phyloP scores from a whole-genome alignment of 37 sponge, comb jelly and placozoan genomes.

The Oopsacas minuta region DNA sequence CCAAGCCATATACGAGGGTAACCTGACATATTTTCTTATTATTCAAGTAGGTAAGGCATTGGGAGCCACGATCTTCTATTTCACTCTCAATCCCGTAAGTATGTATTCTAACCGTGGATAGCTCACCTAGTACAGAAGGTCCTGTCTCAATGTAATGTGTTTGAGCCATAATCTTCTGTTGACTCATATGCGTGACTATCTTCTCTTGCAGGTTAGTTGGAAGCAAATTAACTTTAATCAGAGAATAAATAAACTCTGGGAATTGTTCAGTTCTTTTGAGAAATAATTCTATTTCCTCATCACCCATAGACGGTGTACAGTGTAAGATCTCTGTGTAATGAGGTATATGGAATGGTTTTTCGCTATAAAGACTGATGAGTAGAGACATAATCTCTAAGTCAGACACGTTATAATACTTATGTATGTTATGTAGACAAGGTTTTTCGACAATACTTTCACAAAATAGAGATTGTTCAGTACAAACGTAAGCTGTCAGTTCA shows the following conservation, averaged over 20 bases:
- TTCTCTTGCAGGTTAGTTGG: constrained; percentile 13
- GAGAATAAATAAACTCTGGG: background rate
- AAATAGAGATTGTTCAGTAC: background rate
- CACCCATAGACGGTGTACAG: background rate
- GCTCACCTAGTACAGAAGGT: constrained; percentile 52
- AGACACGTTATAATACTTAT: constrained; percentile 11
- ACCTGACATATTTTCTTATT: background rate
- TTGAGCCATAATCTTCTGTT: background rate
- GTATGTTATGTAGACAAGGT: background rate
- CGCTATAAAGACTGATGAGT: background rate
- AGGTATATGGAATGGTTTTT: background rate
- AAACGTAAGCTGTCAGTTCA: background rate
- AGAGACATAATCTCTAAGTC: constrained; percentile 11
- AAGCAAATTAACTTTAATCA: background rate
- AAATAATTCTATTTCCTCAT: constrained; percentile 12
- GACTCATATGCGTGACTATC: background rate
- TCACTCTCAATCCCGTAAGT: background rate
- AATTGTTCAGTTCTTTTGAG: constrained; percentile 12
- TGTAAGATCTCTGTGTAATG: background rate
- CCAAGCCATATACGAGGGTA: background rate
- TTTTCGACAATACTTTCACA: background rate
- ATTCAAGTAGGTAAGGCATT: background rate
- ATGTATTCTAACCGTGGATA: constrained; percentile 48
- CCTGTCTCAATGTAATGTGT: constrained; percentile 54
- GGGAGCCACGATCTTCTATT: background rate